These are phyloP conservation scores for Diuraphis noxia DNA, from an alignment of 1,140 invertebrate genomes.

Conservation along the genomic window DNA sequence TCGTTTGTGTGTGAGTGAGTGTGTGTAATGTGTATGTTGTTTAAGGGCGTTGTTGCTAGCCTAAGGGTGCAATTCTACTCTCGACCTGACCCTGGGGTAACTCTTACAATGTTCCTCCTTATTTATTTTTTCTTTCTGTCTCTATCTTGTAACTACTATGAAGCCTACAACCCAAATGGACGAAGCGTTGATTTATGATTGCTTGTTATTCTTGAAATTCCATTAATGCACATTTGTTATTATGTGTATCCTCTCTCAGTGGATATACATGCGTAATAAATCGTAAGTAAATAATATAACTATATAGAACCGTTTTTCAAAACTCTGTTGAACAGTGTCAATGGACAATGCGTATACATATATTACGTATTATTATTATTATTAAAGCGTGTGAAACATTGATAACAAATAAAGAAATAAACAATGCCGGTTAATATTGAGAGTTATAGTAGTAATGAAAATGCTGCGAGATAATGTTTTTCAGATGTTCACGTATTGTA, in stretches of 20 bases:
- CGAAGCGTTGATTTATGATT: constrained; percentile 51
- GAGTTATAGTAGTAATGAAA: not conserved
- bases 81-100: constrained; percentile 31
- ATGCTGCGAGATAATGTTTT: not conserved
- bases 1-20: not conserved
- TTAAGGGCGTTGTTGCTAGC: constrained; percentile 22
- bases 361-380: not conserved
- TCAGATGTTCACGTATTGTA: not conserved
- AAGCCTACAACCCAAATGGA: constrained; percentile 3
- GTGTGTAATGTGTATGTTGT: not conserved
- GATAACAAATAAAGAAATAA: not conserved
- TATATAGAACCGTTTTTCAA: constrained; percentile 4
- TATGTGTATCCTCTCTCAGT: not conserved
- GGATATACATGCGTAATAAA: not conserved
- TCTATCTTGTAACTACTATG: not conserved
- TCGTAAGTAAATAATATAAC: not conserved
- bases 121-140: constrained; percentile 21
- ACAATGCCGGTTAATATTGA: not conserved
- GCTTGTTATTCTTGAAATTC: constrained; percentile 36
- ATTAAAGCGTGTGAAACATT: constrained; percentile 10
- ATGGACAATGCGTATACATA: not conserved
- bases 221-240: constrained; percentile 33
- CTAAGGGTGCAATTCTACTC: constrained; percentile 18
- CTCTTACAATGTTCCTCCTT: not conserved
- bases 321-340: not conserved